Conservation (phyloP, 2,888 invertebrate species). For the Formica aserva region DNA sequence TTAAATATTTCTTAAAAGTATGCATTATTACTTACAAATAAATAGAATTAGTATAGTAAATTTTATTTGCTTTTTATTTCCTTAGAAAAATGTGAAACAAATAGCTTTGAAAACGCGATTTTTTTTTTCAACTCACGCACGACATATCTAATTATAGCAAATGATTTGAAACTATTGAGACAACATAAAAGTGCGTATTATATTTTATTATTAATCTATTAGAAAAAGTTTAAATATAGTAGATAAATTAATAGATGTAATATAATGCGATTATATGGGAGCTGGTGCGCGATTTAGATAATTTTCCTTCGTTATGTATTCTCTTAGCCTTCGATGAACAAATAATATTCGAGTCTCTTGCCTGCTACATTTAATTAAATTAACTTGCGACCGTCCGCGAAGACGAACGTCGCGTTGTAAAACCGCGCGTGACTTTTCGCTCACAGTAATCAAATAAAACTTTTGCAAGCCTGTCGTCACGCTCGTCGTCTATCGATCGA, state of each 20-base stretch:
- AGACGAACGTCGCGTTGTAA: not conserved
- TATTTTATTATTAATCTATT: not conserved
- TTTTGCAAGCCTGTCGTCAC: slow-evolving; percentile 9
- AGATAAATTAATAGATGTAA: not conserved
- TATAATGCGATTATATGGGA: not conserved
- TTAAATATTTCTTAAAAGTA: not conserved
- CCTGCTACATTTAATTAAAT: slow-evolving; percentile 17
- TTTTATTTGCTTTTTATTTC: not conserved
- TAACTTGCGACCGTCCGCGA: not conserved
- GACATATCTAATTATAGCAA: not conserved
- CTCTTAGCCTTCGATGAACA: not conserved
- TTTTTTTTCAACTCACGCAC: not conserved
- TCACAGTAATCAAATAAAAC: slow-evolving; percentile 38
- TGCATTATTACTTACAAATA: not conserved
- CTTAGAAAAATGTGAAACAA: not conserved
- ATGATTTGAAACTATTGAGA: not conserved
- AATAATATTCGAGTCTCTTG: not conserved
- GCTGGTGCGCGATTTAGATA: not conserved
- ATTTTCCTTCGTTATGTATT: not conserved
- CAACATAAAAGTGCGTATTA: not conserved
- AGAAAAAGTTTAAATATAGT: not conserved
- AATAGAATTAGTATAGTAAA: not conserved
- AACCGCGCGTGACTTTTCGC: slow-evolving; percentile 29
- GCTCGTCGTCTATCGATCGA: slow-evolving; percentile 49
- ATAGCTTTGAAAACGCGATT: not conserved